phyloP scores from a whole-genome alignment of 2,113 vertebrate genomes.

The Ailuropoda melanoleuca region DNA sequence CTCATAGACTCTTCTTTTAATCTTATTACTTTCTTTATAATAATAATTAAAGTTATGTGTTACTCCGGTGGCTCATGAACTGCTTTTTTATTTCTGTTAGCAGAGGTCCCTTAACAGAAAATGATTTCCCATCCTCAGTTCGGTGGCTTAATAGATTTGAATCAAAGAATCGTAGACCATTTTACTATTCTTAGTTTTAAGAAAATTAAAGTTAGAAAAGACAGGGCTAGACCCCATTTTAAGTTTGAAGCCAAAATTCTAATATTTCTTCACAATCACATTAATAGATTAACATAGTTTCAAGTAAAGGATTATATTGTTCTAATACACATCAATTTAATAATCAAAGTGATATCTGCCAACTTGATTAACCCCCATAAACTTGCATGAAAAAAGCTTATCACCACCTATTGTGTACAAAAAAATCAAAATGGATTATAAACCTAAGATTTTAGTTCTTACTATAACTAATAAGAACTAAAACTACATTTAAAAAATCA shows the following conservation, averaged over 20 bases:
- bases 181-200: background rate
- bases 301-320: background rate
- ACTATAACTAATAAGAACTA: background rate
- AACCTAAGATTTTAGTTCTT: background rate
- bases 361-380: slow-evolving; percentile 11
- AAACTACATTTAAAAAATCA: background rate
- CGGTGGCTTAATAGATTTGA: background rate
- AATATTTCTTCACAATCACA: slow-evolving; percentile 21
- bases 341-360: slow-evolving; percentile 13
- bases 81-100: background rate
- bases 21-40: slow-evolving; percentile 30
- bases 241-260: slow-evolving; percentile 31
- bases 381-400: slow-evolving; percentile 15
- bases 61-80: background rate
- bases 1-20: background rate
- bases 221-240: background rate
- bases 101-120: slow-evolving; percentile 32
- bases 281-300: slow-evolving; percentile 33
- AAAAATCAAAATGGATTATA: slow-evolving; percentile 37
- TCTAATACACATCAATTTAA: slow-evolving; percentile 2
- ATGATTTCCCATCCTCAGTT: background rate
- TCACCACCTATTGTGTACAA: background rate
- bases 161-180: background rate
- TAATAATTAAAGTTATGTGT: slow-evolving; percentile 14
- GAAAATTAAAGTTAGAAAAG: slow-evolving; percentile 36